A percentile compares a stretch with the other conserved stretches of the same genome.
These are phyloP conservation scores for Ernsta delagoae DNA, from an alignment of 2,888 invertebrate species.

Conservation along the genomic window DNA sequence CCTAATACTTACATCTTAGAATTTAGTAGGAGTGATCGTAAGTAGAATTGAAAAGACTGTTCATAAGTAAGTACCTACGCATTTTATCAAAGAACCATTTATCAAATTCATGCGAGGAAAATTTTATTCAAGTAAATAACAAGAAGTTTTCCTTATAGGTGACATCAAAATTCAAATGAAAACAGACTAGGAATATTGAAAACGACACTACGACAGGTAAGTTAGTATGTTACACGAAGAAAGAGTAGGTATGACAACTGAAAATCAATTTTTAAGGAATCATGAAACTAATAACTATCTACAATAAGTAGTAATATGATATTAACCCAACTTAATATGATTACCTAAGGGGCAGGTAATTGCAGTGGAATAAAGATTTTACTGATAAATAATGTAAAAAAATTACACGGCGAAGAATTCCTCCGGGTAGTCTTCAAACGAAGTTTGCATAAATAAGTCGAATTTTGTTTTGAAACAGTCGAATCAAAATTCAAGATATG, in stretches of 20 bases:
- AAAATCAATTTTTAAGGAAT: not conserved
- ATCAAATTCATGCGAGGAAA: not conserved
- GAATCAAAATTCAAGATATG: conserved; percentile 72
- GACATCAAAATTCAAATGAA: not conserved
- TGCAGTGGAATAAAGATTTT: not conserved
- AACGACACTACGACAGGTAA: not conserved
- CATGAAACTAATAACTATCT: not conserved
- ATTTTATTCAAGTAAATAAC: not conserved
- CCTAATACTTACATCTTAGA: too few species aligned
- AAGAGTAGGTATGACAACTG: not conserved
- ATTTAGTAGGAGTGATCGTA: too few species aligned
- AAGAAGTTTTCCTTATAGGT: not conserved
- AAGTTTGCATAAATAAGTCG: conserved; percentile 1
- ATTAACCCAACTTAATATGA: too few species aligned
- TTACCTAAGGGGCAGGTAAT: not conserved
- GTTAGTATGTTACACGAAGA: not conserved
- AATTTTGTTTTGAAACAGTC: conserved; percentile 30
- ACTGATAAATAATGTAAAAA: not conserved
- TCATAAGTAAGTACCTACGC: too few species aligned
- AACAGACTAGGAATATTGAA: not conserved
- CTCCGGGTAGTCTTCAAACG: not conserved
- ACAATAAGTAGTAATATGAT: too few species aligned
- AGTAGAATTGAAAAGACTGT: too few species aligned
- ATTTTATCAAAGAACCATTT: not conserved
- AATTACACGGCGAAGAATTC: not conserved